Evolutionary conservation across 2,113 vertebrate species (phyloP).

Genomic region (Brachyhypopomus gauderio): DNA sequence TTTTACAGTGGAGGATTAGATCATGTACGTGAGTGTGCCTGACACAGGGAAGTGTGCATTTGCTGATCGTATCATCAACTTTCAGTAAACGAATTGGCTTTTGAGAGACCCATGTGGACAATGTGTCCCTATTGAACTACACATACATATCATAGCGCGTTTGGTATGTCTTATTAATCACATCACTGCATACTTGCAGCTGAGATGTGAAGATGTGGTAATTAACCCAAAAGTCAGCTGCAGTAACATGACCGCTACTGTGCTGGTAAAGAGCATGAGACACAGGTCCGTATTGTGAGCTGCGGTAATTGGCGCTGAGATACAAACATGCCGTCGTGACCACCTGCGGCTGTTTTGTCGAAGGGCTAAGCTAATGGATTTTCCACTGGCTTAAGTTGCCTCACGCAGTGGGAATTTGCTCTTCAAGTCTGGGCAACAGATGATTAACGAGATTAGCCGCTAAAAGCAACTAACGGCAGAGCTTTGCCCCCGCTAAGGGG

Average conservation of each 20-base stretch:
- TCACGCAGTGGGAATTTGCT: conserved; percentile 13
- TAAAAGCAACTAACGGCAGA: conserved; percentile 48
- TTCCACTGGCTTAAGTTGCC: conserved; percentile 42
- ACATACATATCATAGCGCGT: neutral
- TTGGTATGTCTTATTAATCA: neutral
- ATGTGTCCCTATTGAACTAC: too few relatives aligned
- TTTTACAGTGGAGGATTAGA: too few relatives aligned
- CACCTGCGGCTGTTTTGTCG: conserved; percentile 23
- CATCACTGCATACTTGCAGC: neutral
- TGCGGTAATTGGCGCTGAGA: conserved; percentile 8
- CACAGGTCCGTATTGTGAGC: too few relatives aligned
- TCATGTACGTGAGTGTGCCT: too few relatives aligned
- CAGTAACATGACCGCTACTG: neutral
- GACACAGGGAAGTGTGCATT: too few relatives aligned
- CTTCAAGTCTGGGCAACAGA: conserved; percentile 30
- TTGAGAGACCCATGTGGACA: too few relatives aligned
- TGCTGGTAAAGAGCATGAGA: too few relatives aligned
- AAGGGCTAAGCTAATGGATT: conserved; percentile 40
- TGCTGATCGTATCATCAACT: too few relatives aligned
- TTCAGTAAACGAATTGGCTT: too few relatives aligned
- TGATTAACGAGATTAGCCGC: conserved; percentile 67
- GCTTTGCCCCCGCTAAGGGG: conserved; percentile 62
- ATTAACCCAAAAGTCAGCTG: neutral
- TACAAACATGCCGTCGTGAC: conserved; percentile 12
- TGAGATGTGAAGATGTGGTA: neutral